Base-by-base conservation (phyloP, 2,888 invertebrate genomes). In the Hecatera dysodea region DNA sequence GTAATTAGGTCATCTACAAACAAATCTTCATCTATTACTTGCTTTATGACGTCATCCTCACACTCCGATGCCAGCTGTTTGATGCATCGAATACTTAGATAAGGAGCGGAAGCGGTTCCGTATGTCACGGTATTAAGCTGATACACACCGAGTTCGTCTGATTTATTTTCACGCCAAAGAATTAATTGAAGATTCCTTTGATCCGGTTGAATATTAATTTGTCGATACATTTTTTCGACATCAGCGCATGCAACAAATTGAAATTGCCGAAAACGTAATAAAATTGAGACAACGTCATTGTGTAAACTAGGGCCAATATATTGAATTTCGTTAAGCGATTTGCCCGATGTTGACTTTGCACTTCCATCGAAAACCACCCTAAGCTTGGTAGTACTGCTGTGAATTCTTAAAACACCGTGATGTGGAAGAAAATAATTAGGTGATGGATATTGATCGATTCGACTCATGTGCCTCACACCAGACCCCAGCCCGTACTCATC, bases 251-350 rank as follows among this genome's bases (percentile, higher is more conserved):
- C 22, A 56, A 36, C 46, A 33, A 33, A 56, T 24, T 36, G 36
- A 48, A 46, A 50, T 19, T 57, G 66, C n/a, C 50, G 48, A 50
- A 66, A 66, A 8, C 66, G 66, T 39, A 72, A 57, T 7, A 67
- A 61, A 33, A 67, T 67, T 29, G 60, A 46, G 15, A 52, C 42
- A 29, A 72, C 15, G 8, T 72, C 61, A 52, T 59, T 67, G 19
- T 57, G 50, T 59, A 66, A 66, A 46, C 33, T 57, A 48, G 66
- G 59, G 39, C 62, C 62, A 22, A 50, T 55, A 27, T 50, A 27
- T 12, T 73, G 68, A 11, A 68, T 50, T 7, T 72, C 46, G n/a
- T 75, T 75, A 29, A 75, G 61, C 5, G 67, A 72, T 48, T 65
- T 61, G 9, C 53, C 57, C 19, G 71, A 50, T 15, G 46, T 61